A percentile compares a stretch with the other conserved stretches of the same genome.
phyloP scores from a whole-genome alignment of 2,113 vertebrate genomes.

The Crocuta crocuta region DNA sequence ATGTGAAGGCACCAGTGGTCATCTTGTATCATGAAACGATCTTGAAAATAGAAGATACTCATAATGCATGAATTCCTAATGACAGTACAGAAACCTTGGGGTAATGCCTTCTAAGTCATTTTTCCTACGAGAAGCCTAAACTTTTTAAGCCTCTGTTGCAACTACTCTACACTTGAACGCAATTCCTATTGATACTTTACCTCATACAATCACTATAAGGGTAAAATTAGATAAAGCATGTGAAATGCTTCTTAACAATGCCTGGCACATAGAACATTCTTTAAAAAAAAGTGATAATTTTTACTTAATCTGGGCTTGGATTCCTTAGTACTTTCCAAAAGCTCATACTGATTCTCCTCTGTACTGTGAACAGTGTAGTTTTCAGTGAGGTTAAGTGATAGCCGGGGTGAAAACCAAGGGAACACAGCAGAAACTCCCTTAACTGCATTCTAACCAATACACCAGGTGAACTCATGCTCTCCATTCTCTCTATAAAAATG shows the following conservation, averaged over 20 bases:
- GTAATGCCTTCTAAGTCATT: neutral
- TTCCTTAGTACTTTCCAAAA: slow-evolving; percentile 5
- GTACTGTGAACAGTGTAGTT: neutral
- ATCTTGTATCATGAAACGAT: neutral
- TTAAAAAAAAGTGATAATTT: slow-evolving; percentile 8
- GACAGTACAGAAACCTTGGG: neutral
- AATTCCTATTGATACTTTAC: neutral
- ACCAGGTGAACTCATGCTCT: neutral
- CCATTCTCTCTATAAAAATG: neutral
- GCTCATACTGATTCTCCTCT: neutral
- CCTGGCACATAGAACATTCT: neutral
- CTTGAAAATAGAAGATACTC: neutral
- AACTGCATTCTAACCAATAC: neutral
- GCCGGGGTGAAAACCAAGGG: neutral
- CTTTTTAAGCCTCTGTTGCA: neutral
- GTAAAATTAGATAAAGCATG: neutral
- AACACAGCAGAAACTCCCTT: neutral
- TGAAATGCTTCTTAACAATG: neutral
- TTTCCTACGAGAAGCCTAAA: neutral
- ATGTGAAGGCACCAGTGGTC: neutral
- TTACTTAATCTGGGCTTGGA: neutral
- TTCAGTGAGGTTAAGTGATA: neutral
- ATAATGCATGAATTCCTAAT: neutral
- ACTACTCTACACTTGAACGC: neutral
- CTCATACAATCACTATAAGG: neutral